Evolutionary conservation across 2,113 vertebrate genomes (phyloP).

Genomic region (Alligator mississippiensis): DNA sequence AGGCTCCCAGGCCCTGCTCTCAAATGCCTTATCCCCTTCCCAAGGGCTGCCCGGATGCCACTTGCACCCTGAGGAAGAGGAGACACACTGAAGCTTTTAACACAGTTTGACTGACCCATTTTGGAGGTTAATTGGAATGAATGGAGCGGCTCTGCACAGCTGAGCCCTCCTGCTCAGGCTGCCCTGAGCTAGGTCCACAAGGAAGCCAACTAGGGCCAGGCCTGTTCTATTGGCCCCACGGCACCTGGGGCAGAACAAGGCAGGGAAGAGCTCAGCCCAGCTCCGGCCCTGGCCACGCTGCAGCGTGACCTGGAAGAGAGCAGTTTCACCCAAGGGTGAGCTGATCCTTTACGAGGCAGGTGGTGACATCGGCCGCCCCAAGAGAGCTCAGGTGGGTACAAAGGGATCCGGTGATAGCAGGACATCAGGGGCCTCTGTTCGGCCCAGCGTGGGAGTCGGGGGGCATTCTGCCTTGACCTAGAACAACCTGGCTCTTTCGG

Average conservation of each 20-base stretch:
- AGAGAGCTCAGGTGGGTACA: not conserved
- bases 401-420: no score
- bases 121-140: no score
- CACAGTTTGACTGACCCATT: no score
- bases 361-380: not conserved
- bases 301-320: not conserved
- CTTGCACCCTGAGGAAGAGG: no score
- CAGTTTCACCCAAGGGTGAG: not conserved
- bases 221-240: not conserved
- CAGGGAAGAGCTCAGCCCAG: not conserved
- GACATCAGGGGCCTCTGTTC: accelerated
- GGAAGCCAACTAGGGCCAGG: not conserved
- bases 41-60: no score
- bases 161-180: not conserved
- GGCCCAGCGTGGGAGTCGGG: accelerated
- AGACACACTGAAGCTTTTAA: no score
- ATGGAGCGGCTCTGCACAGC: no score
- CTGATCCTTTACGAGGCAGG: not conserved
- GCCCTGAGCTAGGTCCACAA: not conserved
- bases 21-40: not conserved
- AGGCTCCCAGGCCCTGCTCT: not conserved
- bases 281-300: not conserved
- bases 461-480: not conserved
- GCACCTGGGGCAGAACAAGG: not conserved
- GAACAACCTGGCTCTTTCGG: not conserved